Evolutionary conservation across 2,888 invertebrate genomes (phyloP), one percentile per base, ranked within the genome.

Genomic region (Parapristionchus giblindavisi): DNA sequence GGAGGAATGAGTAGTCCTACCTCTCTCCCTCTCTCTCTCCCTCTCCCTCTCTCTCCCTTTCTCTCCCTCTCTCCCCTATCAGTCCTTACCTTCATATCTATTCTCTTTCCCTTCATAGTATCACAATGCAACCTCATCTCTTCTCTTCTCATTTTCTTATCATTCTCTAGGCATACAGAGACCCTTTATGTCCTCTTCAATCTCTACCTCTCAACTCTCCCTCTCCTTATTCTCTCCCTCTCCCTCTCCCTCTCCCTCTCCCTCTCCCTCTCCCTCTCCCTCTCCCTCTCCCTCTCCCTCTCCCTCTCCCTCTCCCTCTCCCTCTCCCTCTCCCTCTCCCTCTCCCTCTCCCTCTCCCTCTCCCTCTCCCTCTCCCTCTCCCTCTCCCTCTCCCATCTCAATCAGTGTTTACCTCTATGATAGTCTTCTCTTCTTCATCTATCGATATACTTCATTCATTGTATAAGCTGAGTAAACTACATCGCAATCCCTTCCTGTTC

Each of bases 331-430:
- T 43, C 43, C 14, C 17, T 51, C 70, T 61, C 40, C 70, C 66
- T 70, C 65, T 65, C 54, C 66, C 68, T 66, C 76, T 66, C 70
- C 60, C 70, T 52, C 48, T 60, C 58, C 60, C 71, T 52, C 56
- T 40, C 58, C 48, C 29, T 58, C 48, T 38, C 36, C 34, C 48
- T 48, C 70, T 68, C 75, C 68, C 51, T 32, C 36, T 24, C 61
- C 36, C 61, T 54, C 63, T 65, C 66, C 29, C 29, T 27, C 29
- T 51, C 51, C 52, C 68, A 68, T 61, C 40, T 17, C 58, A 73
- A 21, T 27, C 54, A 24, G 29, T 2, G 34, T 29, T 34, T 60
- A 32, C 51, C 34, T 66, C 75, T 24, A 24, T 48, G 38, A 68
- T 75, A 52, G 66, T 24, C 66, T 51, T 51, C 66, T 34, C 56